phyloP scores from a whole-genome alignment of 2,113 vertebrate genomes.

The Hymenochirus boettgeri region DNA sequence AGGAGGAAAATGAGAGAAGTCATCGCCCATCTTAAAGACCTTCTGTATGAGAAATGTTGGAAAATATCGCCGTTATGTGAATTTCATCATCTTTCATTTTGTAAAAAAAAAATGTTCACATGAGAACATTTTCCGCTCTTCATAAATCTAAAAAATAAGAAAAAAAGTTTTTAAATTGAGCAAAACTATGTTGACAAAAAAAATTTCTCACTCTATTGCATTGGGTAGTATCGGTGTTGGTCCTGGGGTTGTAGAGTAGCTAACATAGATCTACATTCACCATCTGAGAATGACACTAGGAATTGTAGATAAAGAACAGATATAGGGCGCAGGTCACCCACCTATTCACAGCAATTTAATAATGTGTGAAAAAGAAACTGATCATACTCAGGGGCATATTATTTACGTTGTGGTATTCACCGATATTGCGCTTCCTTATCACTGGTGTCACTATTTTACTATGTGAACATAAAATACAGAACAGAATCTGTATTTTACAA shows the following conservation, averaged over 20 bases:
- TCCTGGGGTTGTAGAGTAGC: not conserved
- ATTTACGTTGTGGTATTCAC: too few species aligned
- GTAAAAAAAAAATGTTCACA: constrained; percentile 18
- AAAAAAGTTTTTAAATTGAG: constrained; percentile 7
- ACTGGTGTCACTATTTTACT: too few species aligned
- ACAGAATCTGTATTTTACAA: too few species aligned
- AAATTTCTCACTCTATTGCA: constrained; percentile 7
- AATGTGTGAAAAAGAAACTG: constrained; percentile 40
- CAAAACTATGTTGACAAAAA: constrained; percentile 24
- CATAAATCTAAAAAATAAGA: constrained; percentile 1
- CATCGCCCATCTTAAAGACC: constrained; percentile 20
- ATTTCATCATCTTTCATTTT: constrained; percentile 8
- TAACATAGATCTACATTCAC: not conserved
- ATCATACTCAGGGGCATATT: too few species aligned
- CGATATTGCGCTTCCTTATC: too few species aligned
- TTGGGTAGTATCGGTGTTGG: not conserved
- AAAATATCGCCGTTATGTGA: constrained; percentile 2
- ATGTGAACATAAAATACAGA: too few species aligned
- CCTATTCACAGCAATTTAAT: constrained; percentile 52
- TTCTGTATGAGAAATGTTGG: not conserved
- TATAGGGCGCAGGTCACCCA: constrained; percentile 37
- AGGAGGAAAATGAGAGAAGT: constrained; percentile 30
- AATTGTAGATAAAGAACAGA: constrained; percentile 5
- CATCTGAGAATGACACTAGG: not conserved
- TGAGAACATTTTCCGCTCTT: constrained; percentile 1